phyloP scores from a whole-genome alignment of 2,113 vertebrate genomes.

The Lichenostomus cassidix region DNA sequence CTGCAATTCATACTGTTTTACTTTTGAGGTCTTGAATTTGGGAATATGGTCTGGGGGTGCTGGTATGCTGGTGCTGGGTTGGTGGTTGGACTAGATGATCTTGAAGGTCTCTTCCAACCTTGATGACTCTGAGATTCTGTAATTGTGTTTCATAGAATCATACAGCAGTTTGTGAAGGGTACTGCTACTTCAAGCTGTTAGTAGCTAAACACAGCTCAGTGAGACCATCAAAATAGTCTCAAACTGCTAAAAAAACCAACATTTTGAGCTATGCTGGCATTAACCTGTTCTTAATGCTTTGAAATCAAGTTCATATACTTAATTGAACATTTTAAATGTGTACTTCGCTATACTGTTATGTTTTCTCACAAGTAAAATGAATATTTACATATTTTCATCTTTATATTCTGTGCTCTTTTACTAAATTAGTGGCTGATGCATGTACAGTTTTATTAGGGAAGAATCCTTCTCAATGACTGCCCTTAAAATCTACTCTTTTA shows the following conservation, averaged over 20 bases:
- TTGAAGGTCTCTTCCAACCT: background rate
- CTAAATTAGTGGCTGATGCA: background rate
- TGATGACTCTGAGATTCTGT: background rate
- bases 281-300: background rate
- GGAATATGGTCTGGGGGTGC: background rate
- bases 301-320: background rate
- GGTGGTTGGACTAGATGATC: background rate
- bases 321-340: background rate
- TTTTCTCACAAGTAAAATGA: background rate
- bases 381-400: background rate
- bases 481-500: background rate
- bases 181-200: background rate
- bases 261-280: background rate
- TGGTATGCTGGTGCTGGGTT: background rate
- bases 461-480: background rate
- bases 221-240: background rate
- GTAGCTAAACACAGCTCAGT: background rate
- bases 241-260: background rate
- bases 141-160: background rate
- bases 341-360: background rate
- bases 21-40: background rate
- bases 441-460: background rate
- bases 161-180: background rate
- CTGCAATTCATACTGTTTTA: background rate
- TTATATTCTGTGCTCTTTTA: background rate